Evolutionary conservation across 2,113 vertebrate species (phyloP).

Genomic region (Marcusenius ussheri): DNA sequence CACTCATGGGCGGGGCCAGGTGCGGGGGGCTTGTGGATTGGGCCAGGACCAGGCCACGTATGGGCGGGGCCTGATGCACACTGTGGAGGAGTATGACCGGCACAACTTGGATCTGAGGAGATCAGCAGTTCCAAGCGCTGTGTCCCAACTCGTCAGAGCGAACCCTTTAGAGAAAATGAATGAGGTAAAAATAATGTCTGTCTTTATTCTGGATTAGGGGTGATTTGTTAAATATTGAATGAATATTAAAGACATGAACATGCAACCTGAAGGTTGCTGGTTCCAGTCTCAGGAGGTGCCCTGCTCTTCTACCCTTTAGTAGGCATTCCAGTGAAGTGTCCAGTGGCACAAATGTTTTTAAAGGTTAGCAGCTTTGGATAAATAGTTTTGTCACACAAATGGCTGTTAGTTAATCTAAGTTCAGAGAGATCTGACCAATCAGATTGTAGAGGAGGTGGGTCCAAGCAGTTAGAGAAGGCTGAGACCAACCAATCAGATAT

Average conservation of each 20-base stretch:
- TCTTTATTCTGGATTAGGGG: neutral
- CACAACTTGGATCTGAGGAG: slow-evolving; percentile 65
- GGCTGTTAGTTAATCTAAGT: neutral
- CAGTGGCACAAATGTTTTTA: neutral
- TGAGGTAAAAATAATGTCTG: slow-evolving; percentile 56
- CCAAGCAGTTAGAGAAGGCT: too few species aligned
- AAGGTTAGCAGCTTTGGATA: neutral
- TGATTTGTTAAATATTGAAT: neutral
- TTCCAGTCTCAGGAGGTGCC: neutral
- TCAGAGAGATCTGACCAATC: neutral
- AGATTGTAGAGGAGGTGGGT: neutral
- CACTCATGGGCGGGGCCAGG: neutral
- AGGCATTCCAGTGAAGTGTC: neutral
- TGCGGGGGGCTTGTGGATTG: neutral
- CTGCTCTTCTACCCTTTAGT: neutral
- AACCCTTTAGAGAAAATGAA: slow-evolving; percentile 57
- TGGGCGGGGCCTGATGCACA: neutral
- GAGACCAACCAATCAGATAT: too few species aligned
- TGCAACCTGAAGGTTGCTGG: neutral
- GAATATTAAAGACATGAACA: neutral
- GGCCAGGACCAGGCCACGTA: slow-evolving; percentile 1
- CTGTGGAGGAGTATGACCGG: slow-evolving; percentile 76
- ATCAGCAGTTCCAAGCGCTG: slow-evolving; percentile 51
- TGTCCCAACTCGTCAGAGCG: slow-evolving; percentile 35
- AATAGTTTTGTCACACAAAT: neutral